Evolutionary conservation across 2,797 vertebrate species (phyloP), one percentile per base, ranked within the genome.

Genomic region (Myripristis jacobus): DNA sequence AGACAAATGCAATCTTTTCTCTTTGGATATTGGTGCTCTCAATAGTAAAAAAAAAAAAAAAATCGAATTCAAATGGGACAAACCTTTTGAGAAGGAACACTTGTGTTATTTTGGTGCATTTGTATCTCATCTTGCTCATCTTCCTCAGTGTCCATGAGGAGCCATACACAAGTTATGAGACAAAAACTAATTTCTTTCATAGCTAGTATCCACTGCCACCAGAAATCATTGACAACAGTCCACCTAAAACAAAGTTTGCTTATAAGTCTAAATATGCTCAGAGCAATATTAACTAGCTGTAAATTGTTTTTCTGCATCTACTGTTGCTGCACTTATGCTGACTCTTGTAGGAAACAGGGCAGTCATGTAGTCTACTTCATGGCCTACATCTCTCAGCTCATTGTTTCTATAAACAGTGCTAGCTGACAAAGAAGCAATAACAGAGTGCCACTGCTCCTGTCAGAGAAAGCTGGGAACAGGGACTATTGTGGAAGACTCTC

Each of bases 401-500:
- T 72, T 88, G 79, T 85, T 77, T 81, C 64, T 83, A 21, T 80
- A 81, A 90, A 85, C 82, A 68, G 46, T 56, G 41, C 56, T 69
- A 48, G 56, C 75, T 73, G 43, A 60, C 52, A 55, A 21, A 71
- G 52, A 31, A 57, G 44, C 57, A 60, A 73, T 48, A 46, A 66
- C 48, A 61, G 11, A 76, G 24, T 54, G 29, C 44, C 50, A 34
- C 55, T 66, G 67, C 38, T 73, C 46, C 10, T 65, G 71, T 54
- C 70, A 44, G 51, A 47, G 34, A 50, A 80, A 74, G 50, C 44
- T 61, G 38, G 55, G 36, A 61, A 72, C 55, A 53, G 62, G 55
- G 70, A 58, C 13, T 64, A 64, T 31, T 64, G 5, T 15, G 56
- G 58, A 18, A 59, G 25, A 46, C 34, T 29, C 19, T 73, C 24